Percentiles rank a stretch among this genome's conserved stretches.
Evolutionary conservation across 2,888 invertebrate genomes (phyloP).

Genomic region (Coremacera marginata): DNA sequence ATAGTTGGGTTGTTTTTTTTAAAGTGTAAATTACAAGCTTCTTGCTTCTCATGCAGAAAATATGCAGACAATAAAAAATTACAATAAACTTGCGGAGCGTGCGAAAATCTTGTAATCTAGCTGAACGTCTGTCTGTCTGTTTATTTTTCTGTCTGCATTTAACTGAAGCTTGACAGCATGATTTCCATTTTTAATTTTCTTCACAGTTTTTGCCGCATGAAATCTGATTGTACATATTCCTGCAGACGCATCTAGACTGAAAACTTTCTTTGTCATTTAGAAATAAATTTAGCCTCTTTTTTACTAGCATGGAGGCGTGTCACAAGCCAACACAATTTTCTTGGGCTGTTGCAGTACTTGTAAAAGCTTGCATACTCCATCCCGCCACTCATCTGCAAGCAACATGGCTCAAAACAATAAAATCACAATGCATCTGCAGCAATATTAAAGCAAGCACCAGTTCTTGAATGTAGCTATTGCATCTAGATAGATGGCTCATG

Average conservation of each 20-base stretch:
- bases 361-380: background rate
- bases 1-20: background rate
- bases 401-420: background rate
- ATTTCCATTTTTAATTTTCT: slow-evolving; percentile 16
- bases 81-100: slow-evolving; percentile 46
- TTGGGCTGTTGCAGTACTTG: background rate
- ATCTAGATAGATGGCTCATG: background rate
- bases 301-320: too few species aligned
- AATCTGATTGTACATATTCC: background rate
- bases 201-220: slow-evolving; percentile 9
- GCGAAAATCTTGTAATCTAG: slow-evolving; percentile 43
- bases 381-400: background rate
- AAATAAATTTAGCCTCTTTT: too few species aligned
- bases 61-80: slow-evolving; percentile 52
- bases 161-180: background rate
- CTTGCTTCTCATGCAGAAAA: slow-evolving; percentile 4
- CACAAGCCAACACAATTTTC: background rate
- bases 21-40: background rate
- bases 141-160: background rate
- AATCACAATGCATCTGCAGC: background rate
- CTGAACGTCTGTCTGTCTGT: slow-evolving; percentile 54
- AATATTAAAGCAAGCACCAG: background rate
- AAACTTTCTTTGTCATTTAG: background rate
- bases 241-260: background rate
- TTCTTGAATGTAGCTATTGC: background rate